These are phyloP conservation scores for Lacerta bilineata DNA, from an alignment of 2,797 vertebrate species.

Conservation along the genomic window DNA sequence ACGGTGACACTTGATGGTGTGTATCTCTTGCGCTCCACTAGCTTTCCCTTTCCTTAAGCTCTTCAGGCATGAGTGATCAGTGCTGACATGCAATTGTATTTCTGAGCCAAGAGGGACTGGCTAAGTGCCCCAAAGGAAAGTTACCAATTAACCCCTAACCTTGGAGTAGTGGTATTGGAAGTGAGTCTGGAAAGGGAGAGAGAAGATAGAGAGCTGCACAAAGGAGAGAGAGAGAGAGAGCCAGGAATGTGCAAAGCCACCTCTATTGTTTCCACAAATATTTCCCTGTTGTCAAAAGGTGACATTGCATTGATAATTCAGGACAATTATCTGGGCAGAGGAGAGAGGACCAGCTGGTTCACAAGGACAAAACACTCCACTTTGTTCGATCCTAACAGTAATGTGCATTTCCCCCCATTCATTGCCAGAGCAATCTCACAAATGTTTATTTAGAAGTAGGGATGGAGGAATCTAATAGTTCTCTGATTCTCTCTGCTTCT, in stretches of 20 bases:
- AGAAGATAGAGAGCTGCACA: neutral
- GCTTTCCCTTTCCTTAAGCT: neutral
- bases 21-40: neutral
- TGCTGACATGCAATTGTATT: neutral
- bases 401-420: too few relatives aligned
- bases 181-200: neutral
- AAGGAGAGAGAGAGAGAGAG: neutral
- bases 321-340: too few relatives aligned
- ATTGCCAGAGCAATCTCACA: too few relatives aligned
- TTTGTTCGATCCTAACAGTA: too few relatives aligned
- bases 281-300: too few relatives aligned
- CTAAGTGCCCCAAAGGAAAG: neutral
- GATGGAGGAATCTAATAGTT: too few relatives aligned
- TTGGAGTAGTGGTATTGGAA: neutral
- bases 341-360: too few relatives aligned
- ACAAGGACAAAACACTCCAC: too few relatives aligned
- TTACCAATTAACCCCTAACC: conserved; percentile 27
- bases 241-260: fast-evolving
- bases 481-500: too few relatives aligned
- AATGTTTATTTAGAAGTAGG: too few relatives aligned
- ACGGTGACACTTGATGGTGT: conserved; percentile 11
- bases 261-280: neutral
- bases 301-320: too few relatives aligned
- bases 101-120: conserved; percentile 11
- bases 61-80: neutral